A percentile compares a stretch with the other conserved stretches of the same genome.
phyloP scores from a whole-genome alignment of 2,113 vertebrate genomes.

The Orthochromis malagaraziensis region DNA sequence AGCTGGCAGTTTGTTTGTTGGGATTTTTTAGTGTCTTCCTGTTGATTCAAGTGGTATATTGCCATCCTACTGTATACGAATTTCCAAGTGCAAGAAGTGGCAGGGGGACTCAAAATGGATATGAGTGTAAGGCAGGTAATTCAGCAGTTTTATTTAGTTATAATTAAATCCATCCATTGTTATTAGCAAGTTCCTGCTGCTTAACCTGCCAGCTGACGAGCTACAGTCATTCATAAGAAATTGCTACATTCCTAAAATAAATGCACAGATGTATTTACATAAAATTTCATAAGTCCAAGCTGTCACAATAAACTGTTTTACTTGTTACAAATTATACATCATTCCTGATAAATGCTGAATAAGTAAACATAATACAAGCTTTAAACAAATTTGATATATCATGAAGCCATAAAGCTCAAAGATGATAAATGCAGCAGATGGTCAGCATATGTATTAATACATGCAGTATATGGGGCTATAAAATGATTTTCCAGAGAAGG shows the following conservation, averaged over 20 bases:
- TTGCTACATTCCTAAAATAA: neutral
- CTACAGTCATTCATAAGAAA: neutral
- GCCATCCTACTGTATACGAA: neutral
- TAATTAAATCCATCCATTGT: neutral
- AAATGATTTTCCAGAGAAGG: neutral
- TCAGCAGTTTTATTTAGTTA: neutral
- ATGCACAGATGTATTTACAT: neutral
- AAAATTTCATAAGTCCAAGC: neutral
- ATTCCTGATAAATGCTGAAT: neutral
- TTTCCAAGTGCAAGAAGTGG: neutral
- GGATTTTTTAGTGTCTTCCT: neutral
- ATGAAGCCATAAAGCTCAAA: neutral
- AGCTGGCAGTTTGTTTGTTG: neutral
- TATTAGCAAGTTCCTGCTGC: neutral
- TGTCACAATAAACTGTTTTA: neutral
- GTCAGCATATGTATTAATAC: neutral
- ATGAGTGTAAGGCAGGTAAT: neutral
- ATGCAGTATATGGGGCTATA: neutral
- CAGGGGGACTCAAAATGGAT: neutral
- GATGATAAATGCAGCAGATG: neutral
- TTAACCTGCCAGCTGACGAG: neutral
- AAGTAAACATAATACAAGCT: neutral
- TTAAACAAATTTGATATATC: neutral
- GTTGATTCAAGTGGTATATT: neutral
- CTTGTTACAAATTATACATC: neutral